Percentiles rank a stretch among this genome's conserved stretches.
These are phyloP conservation scores for Megalopta genalis DNA, from an alignment of 1,140 invertebrate genomes.

Conservation along the genomic window DNA sequence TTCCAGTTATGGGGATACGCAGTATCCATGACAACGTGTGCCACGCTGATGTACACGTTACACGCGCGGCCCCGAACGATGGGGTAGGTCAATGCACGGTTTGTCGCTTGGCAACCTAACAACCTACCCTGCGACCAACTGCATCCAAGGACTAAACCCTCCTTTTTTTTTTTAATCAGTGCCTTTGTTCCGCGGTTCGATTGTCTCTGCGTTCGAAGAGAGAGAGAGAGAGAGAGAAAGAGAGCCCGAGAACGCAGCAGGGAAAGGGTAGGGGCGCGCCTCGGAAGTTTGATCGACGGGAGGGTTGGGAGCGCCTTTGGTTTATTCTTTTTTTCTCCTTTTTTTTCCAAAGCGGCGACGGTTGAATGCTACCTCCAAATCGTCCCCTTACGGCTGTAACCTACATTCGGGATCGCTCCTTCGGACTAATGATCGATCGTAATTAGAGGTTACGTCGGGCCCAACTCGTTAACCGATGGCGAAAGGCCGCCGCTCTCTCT, in stretches of 20 bases:
- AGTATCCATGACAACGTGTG: slow-evolving; percentile 62
- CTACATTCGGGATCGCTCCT: slow-evolving; percentile 3
- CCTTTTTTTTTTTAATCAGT: slow-evolving; percentile 69
- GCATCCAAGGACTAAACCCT: slow-evolving; percentile 62
- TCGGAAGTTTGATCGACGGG: slow-evolving; percentile 48
- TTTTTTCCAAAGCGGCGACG: neutral
- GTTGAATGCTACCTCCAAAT: slow-evolving; percentile 7
- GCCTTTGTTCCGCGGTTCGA: slow-evolving; percentile 68
- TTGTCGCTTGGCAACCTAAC: slow-evolving; percentile 76
- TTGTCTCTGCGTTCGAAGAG: slow-evolving; percentile 64
- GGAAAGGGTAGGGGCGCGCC: neutral
- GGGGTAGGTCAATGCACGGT: slow-evolving; percentile 72
- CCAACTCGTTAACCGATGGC: neutral
- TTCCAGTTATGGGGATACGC: slow-evolving; percentile 49
- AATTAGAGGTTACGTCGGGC: neutral
- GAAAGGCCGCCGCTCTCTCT: neutral
- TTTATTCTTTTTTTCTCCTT: too few species aligned
- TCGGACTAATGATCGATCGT: neutral
- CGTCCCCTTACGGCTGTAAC: slow-evolving; percentile 1
- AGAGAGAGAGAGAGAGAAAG: too few species aligned
- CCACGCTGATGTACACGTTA: slow-evolving; percentile 50
- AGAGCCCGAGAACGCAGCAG: slow-evolving; percentile 35
- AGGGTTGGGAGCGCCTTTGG: slow-evolving; percentile 29
- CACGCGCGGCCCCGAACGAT: slow-evolving; percentile 48
- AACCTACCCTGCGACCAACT: slow-evolving; percentile 67